Conservation (phyloP, 2,113 vertebrate genomes). For the Callaeas wilsoni region DNA sequence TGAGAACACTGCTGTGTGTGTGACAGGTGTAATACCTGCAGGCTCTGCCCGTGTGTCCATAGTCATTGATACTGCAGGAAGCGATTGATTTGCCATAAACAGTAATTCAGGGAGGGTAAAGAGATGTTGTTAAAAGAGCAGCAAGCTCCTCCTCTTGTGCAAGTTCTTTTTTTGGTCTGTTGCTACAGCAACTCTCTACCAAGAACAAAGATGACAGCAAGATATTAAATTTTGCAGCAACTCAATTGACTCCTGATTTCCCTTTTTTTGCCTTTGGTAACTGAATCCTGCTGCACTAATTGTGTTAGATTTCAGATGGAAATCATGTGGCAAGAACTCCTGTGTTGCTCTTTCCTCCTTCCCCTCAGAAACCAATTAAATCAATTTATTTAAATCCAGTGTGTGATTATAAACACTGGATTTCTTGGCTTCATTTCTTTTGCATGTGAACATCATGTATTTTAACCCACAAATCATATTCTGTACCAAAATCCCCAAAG, state of each 20-base stretch:
- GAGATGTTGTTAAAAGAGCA: not conserved
- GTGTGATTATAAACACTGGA: not conserved
- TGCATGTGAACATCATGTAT: not conserved
- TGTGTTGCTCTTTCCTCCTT: not conserved
- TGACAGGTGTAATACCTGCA: not conserved
- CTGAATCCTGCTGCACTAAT: conserved; percentile 36
- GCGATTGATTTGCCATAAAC: not conserved
- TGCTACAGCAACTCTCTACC: conserved; percentile 68
- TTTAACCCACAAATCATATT: not conserved
- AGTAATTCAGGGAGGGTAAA: not conserved
- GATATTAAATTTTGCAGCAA: conserved; percentile 67
- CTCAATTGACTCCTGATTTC: conserved; percentile 59
- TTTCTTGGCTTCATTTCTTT: not conserved
- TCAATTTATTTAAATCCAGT: not conserved
- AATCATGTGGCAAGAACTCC: conserved; percentile 31
- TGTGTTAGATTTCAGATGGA: conserved; percentile 45
- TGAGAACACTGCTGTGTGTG: not conserved
- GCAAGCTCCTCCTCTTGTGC: conserved; percentile 31
- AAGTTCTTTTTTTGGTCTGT: conserved; percentile 59
- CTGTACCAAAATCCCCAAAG: not conserved
- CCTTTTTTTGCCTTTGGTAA: conserved; percentile 39
- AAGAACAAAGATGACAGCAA: conserved; percentile 68
- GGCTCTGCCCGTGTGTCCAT: not conserved
- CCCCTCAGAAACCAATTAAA: conserved; percentile 36
- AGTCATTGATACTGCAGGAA: not conserved